A percentile compares a stretch with the other conserved stretches of the same genome.
These are phyloP conservation scores for Phylloscopus trochilus DNA, from an alignment of 2,113 vertebrate genomes.

Conservation along the genomic window DNA sequence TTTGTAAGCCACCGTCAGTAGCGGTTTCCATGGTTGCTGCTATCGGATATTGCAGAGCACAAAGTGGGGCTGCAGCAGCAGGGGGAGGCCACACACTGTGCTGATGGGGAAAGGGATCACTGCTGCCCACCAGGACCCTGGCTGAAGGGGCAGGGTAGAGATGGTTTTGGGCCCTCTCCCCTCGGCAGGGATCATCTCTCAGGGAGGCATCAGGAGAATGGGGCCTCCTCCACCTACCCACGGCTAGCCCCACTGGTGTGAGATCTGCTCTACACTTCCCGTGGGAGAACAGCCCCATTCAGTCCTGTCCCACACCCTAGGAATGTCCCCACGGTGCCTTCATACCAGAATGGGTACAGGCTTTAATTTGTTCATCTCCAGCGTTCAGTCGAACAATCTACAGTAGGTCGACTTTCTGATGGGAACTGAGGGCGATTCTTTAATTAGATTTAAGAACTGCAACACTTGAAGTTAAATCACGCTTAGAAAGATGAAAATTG, in stretches of 20 bases:
- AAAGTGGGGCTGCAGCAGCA: neutral
- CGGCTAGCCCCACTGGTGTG: fast-evolving
- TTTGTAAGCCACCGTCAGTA: neutral
- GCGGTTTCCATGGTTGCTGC: slow-evolving; percentile 39
- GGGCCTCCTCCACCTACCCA: neutral
- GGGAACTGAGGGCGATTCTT: slow-evolving; percentile 11
- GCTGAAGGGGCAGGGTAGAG: neutral
- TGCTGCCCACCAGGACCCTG: fast-evolving
- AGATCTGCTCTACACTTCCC: neutral
- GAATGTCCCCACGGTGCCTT: neutral
- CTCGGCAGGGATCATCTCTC: neutral
- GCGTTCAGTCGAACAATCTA: neutral
- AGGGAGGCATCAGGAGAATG: neutral
- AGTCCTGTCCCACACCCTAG: neutral
- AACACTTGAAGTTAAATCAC: slow-evolving; percentile 43
- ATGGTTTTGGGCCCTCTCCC: neutral
- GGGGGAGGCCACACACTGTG: neutral
- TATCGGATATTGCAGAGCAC: neutral
- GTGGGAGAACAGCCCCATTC: fast-evolving
- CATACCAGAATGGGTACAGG: fast-evolving
- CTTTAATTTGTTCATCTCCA: neutral
- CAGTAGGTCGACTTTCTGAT: neutral
- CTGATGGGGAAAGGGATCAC: neutral
- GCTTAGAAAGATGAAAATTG: slow-evolving; percentile 44
- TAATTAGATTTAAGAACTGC: slow-evolving; percentile 46